phyloP scores from a whole-genome alignment of 2,797 vertebrate genomes.

The Borostomias antarcticus region DNA sequence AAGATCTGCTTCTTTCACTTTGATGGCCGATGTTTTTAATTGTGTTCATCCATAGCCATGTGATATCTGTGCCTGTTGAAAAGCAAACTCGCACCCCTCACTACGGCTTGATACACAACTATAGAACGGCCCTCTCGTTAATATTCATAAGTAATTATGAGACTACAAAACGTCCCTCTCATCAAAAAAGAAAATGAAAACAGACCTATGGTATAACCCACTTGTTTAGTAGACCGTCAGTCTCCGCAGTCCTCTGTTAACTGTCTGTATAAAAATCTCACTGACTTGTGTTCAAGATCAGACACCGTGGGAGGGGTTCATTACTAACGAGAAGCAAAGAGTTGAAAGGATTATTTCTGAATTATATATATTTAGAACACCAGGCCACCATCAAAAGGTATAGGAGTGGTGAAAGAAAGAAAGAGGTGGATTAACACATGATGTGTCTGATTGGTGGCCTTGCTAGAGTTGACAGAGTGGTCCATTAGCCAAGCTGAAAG shows the following conservation, averaged over 20 bases:
- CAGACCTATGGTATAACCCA: too few species aligned
- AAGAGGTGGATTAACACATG: too few species aligned
- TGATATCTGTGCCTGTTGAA: not conserved
- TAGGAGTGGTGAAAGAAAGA: too few species aligned
- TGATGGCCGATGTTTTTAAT: not conserved
- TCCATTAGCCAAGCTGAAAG: too few species aligned
- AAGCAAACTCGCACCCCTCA: not conserved
- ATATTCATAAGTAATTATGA: slow-evolving; percentile 73
- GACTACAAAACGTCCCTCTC: slow-evolving; percentile 66
- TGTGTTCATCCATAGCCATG: not conserved
- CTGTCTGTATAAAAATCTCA: slow-evolving; percentile 23
- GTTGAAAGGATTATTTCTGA: not conserved
- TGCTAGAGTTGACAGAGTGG: too few species aligned
- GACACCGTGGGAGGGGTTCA: not conserved
- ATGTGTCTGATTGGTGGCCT: too few species aligned
- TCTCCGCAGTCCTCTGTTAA: too few species aligned
- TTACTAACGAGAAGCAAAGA: not conserved
- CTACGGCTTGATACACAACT: slow-evolving; percentile 1
- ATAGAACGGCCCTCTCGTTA: slow-evolving; percentile 47
- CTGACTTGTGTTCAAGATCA: not conserved
- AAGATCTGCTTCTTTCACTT: too few species aligned
- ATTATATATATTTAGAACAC: slow-evolving; percentile 4
- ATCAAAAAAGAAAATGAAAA: too few species aligned
- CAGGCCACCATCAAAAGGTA: too few species aligned
- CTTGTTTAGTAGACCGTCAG: too few species aligned